phyloP scores from a whole-genome alignment of 2,888 invertebrate genomes.

The Ichneumoninae sp. region DNA sequence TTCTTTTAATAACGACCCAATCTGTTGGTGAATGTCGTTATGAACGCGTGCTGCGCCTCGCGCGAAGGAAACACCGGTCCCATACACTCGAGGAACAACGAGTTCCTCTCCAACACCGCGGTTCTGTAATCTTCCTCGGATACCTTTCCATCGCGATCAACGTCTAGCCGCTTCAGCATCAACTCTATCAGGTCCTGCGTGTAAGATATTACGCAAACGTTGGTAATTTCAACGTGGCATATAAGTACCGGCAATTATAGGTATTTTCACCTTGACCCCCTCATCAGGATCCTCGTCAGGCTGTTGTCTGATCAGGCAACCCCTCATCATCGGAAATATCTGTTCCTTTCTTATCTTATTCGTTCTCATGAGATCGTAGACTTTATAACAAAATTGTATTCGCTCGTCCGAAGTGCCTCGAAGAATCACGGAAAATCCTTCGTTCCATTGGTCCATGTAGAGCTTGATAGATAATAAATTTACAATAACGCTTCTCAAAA shows the following conservation, averaged over 20 bases:
- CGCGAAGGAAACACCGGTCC: conserved; percentile 81
- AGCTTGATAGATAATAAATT: conserved; percentile 33
- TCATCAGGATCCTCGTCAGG: conserved; percentile 88
- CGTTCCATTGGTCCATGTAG: conserved; percentile 75
- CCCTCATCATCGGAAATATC: conserved; percentile 80
- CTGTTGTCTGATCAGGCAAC: conserved; percentile 84
- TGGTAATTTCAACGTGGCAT: conserved; percentile 7
- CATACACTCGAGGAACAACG: conserved; percentile 78
- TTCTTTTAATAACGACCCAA: conserved; percentile 34
- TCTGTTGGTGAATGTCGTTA: conserved; percentile 77
- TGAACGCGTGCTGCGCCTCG: conserved; percentile 77
- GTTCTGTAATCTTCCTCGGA: conserved; percentile 85
- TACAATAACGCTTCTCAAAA: neutral
- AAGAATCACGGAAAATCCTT: conserved; percentile 86
- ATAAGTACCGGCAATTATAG: conserved; percentile 33
- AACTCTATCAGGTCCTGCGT: conserved; percentile 86
- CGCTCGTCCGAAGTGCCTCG: conserved; percentile 86
- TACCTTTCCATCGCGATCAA: conserved; percentile 87
- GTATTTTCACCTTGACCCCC: conserved; percentile 83
- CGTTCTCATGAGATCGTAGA: conserved; percentile 79
- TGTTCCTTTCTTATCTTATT: conserved; percentile 80
- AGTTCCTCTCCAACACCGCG: conserved; percentile 83
- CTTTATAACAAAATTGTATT: conserved; percentile 80
- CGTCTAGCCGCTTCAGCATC: conserved; percentile 86
- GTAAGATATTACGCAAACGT: conserved; percentile 20